Conservation (phyloP, 2,888 invertebrate species). For the Hirtodrosophila duncani region DNA sequence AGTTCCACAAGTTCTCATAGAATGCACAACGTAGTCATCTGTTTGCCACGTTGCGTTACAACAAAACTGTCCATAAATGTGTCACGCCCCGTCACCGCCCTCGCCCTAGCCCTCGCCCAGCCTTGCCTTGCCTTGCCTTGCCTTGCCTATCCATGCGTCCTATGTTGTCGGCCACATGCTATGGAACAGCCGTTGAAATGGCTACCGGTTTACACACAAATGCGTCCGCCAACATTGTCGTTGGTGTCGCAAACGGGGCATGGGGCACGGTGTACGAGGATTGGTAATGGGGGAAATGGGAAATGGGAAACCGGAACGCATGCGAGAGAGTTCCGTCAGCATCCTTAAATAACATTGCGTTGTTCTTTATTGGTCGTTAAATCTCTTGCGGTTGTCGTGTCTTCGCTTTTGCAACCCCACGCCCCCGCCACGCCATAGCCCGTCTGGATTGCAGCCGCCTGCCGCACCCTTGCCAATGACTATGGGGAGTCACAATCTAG, state of each 20-base stretch:
- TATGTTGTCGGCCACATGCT: slow-evolving; percentile 23
- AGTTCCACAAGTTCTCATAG: slow-evolving; percentile 40
- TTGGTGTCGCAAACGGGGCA: background rate
- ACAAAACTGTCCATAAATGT: slow-evolving; percentile 62
- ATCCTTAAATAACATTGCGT: slow-evolving; percentile 67
- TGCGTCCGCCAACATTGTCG: slow-evolving; percentile 35
- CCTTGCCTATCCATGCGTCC: slow-evolving; percentile 9
- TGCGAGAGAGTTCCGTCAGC: slow-evolving; percentile 57
- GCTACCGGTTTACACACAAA: slow-evolving; percentile 71
- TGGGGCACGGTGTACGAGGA: background rate
- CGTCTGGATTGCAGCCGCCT: background rate
- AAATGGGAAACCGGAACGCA: slow-evolving; percentile 24
- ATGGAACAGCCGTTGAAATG: slow-evolving; percentile 66
- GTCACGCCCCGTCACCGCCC: slow-evolving; percentile 47
- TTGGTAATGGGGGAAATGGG: slow-evolving; percentile 14
- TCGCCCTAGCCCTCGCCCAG: slow-evolving; percentile 1
- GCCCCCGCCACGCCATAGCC: background rate
- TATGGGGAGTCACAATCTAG: too few species aligned
- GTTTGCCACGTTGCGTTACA: slow-evolving; percentile 50
- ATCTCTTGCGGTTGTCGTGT: slow-evolving; percentile 72
- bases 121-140: slow-evolving; percentile 3
- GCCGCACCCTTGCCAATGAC: slow-evolving; percentile 22
- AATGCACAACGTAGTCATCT: slow-evolving; percentile 53
- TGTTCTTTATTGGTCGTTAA: slow-evolving; percentile 73
- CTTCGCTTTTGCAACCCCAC: slow-evolving; percentile 32